A percentile compares a stretch with the other conserved stretches of the same genome.
Conservation (phyloP, 2,888 invertebrate genomes). For the Deilephila elpenor region DNA sequence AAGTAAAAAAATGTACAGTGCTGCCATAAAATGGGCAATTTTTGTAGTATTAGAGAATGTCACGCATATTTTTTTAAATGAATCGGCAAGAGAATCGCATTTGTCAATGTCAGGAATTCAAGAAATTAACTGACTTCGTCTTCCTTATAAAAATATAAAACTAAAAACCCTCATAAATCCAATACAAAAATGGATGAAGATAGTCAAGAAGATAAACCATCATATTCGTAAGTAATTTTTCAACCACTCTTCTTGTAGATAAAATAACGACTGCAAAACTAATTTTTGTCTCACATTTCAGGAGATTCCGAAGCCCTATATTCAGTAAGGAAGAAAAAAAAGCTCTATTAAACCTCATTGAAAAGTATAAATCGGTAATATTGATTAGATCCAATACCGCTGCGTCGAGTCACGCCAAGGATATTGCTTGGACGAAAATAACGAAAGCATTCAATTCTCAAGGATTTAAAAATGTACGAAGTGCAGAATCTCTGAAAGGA, state of each 20-base stretch:
- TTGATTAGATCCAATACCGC: constrained; percentile 66
- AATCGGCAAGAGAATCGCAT: too few species aligned
- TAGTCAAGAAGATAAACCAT: constrained; percentile 40
- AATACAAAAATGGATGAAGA: constrained; percentile 44
- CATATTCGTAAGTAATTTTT: constrained; percentile 31
- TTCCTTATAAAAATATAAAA: too few species aligned
- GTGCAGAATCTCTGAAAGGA: constrained; percentile 60
- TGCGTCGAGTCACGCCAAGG: constrained; percentile 62
- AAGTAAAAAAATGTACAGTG: not conserved
- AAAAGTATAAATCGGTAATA: constrained; percentile 64
- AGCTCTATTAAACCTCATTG: constrained; percentile 60
- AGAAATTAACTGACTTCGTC: too few species aligned
- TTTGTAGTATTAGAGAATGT: too few species aligned
- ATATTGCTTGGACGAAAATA: constrained; percentile 67
- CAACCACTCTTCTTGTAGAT: not conserved
- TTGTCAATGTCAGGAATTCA: too few species aligned
- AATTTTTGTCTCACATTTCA: constrained; percentile 33
- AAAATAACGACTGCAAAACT: too few species aligned
- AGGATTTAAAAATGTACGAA: constrained; percentile 57
- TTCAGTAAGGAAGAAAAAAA: constrained; percentile 65
- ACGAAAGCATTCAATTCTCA: constrained; percentile 63
- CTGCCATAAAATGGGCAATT: not conserved
- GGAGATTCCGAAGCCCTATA: constrained; percentile 63
- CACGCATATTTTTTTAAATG: too few species aligned
- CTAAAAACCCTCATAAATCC: not conserved